Percentiles rank a stretch among this genome's conserved stretches.
These are phyloP conservation scores for Alosa sapidissima DNA, from an alignment of 2,797 vertebrate genomes.

Conservation along the genomic window DNA sequence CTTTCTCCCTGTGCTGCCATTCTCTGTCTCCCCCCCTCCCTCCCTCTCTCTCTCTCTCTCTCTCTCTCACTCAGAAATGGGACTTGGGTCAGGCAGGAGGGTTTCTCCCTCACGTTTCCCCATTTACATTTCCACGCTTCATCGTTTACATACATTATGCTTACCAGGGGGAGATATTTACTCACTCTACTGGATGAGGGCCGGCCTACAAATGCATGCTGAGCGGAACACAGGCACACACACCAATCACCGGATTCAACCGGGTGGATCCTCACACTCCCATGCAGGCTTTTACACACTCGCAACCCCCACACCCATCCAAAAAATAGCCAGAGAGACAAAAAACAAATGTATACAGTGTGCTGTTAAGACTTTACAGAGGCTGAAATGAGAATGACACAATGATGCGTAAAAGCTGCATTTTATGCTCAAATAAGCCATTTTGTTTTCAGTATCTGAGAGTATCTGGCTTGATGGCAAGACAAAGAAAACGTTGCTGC, in stretches of 20 bases:
- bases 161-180: constrained; percentile 18
- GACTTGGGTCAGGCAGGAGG: constrained; percentile 43
- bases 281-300: neutral
- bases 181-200: constrained; percentile 11
- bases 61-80: constrained; percentile 28
- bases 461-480: neutral
- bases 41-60: constrained; percentile 3
- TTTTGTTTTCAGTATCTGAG: neutral
- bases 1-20: neutral
- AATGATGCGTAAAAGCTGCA: neutral
- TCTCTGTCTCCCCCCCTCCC: neutral
- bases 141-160: neutral
- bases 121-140: neutral
- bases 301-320: neutral
- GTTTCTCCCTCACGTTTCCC: constrained; percentile 40
- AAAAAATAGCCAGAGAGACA: neutral
- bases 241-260: neutral
- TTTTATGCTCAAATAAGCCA: neutral
- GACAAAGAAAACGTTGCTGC: neutral
- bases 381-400: neutral
- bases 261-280: neutral
- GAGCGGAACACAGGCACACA: neutral
- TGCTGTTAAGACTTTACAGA: neutral
- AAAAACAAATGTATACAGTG: neutral
- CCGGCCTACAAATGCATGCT: neutral